Evolutionary conservation across 2,113 vertebrate genomes (phyloP), one percentile per base, ranked within the genome.

Genomic region (Nothobranchius furzeri): DNA sequence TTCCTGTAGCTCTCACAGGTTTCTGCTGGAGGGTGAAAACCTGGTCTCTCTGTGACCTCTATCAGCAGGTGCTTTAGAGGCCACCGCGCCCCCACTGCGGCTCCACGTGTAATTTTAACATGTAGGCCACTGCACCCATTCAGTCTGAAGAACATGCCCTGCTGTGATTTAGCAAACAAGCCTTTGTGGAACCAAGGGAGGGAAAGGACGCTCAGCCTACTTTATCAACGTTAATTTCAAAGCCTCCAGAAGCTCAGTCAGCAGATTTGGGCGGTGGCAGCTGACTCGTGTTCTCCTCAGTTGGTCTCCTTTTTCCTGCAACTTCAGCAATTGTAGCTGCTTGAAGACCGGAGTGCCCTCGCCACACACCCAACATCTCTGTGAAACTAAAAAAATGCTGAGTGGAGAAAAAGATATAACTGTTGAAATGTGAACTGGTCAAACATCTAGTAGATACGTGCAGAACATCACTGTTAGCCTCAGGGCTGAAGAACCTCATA

Each of bases 181-280:
- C 49, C 25, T 55, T 40, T 7, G 43, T 49, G 73, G 36, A 60
- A 42, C 42, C 71, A 11, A 42, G 43, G 42, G 56, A 20, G 65
- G 65, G 64, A 57, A 36, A 13, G 63, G 48, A 64, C 48, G 63
- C 50, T 71, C 63, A 59, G 70, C 56, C 77, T 80, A 88, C 86
- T 92, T 92, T 73, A 90, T 91, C 90, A 89, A 84, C 60, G 86
- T 87, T 91, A 75, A 76, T 88, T 90, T 85, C 79, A 75, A 55
- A 80, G 71, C 63, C 82, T 64, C 51, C 17, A 76, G 72, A 56
- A 85, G 89, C 86, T 58, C 50, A 62, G 60, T 92, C 90, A 90
- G 90, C 88, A 7, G 36, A 67, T 82, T 66, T 14, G 7, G 24
- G 48, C 25, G 49, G 58, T 40, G 69, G 56, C 55, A 59, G 53